Evolutionary conservation across 1,140 invertebrate genomes (phyloP), one percentile per base, ranked within the genome.

Genomic region (Nautilus pompilius): DNA sequence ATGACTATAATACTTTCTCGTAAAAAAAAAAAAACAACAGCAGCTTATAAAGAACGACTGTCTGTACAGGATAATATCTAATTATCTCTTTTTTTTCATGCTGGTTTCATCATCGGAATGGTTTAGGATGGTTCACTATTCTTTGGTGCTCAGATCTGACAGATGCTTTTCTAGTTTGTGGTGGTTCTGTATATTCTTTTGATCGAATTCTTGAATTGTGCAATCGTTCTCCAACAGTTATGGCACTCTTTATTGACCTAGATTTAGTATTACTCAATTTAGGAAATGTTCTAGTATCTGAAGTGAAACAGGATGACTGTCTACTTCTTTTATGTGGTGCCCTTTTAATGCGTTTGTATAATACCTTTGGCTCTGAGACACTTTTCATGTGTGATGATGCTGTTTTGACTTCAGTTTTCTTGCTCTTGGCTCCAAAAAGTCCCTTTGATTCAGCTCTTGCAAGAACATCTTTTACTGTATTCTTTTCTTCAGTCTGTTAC

Each of bases 391-490:
- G 24, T 48, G 17, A 13, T 2, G 5, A 34, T 28, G 2, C 6
- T 13, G 20, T 36, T 51, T 57, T 58, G 46, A 24, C 51, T 64
- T 6, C 58, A 62, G 54, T 69, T 69, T n/a, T n/a, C n/a, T n/a
- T n/a, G n/a, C n/a, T n/a, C 51, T 64, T 64, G n/a, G 34, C 46
- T 30, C 34, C 24, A 22, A 69, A 33, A 3, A 69, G 59, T 29
- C 68, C 68, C 59, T 67, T 69, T 5, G 68, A 61, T 54, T 61
- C 34, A 58, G 69, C 74, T 58, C 68, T 55, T 15, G 72, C 74
- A 5, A 76, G 51, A 46, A 74, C 71, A 60, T 73, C 72, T 51
- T 67, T 71, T 17, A 70, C 72, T 29, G 68, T 58, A 54, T 74
- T 70, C 45, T 74, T 71, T 32, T 75, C 69, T 54, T 73, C 71